phyloP scores from a whole-genome alignment of 2,797 vertebrate genomes.

The Aldrovandia affinis region DNA sequence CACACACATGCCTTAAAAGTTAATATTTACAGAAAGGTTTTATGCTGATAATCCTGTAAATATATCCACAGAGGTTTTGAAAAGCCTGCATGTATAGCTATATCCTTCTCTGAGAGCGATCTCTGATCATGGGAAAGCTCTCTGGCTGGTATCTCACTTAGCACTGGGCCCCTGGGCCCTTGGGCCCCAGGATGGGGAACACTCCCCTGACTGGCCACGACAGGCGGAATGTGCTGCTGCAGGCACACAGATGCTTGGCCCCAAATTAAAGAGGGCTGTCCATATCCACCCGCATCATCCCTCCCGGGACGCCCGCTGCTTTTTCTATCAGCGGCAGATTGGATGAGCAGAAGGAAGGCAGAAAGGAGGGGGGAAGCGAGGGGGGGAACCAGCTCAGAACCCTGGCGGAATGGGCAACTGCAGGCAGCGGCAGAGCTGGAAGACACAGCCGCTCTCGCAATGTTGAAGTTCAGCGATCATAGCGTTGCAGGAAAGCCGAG shows the following conservation, averaged over 20 bases:
- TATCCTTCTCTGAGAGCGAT: conserved; percentile 54
- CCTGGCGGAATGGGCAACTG: background rate
- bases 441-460: background rate
- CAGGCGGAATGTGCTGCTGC: conserved; percentile 74
- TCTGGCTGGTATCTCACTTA: conserved; percentile 80
- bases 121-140: conserved; percentile 72
- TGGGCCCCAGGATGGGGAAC: conserved; percentile 67
- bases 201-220: conserved; percentile 67
- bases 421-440: background rate
- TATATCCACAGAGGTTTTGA: background rate
- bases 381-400: background rate
- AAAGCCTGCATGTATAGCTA: conserved; percentile 11
- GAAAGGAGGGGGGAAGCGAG: conserved; percentile 45
- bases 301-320: conserved; percentile 76
- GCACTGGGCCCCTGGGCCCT: conserved; percentile 65
- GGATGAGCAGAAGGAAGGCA: conserved; percentile 71
- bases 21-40: conserved; percentile 45
- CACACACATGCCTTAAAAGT: conserved; percentile 49
- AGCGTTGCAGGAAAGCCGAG: background rate
- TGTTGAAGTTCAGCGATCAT: background rate
- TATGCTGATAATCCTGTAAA: conserved; percentile 60
- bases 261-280: conserved; percentile 73
- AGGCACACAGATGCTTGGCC: conserved; percentile 75
- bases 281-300: conserved; percentile 72
- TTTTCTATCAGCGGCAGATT: conserved; percentile 77